phyloP scores from a whole-genome alignment of 2,113 vertebrate species.

The Hippocampus abdominalis region DNA sequence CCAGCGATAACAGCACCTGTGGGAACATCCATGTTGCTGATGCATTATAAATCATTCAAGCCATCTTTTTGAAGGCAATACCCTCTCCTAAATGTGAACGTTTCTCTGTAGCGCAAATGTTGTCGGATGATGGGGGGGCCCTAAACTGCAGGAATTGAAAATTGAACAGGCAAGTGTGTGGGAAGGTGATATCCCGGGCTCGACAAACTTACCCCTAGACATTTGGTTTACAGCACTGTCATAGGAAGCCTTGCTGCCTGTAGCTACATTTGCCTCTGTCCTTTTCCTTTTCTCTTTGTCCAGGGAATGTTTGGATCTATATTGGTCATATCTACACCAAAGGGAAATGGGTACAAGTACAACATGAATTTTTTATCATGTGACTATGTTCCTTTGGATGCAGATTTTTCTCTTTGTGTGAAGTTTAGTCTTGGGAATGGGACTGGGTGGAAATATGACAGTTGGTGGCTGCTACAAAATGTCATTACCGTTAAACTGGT shows the following conservation, averaged over 20 bases:
- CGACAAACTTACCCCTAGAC: constrained; percentile 29
- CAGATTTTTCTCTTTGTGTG: constrained; percentile 18
- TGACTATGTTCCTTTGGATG: constrained; percentile 15
- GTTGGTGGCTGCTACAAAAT: constrained; percentile 20
- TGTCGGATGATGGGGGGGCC: constrained; percentile 34
- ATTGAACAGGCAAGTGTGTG: constrained; percentile 68
- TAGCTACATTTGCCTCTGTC: constrained; percentile 22
- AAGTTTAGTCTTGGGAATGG: constrained; percentile 10
- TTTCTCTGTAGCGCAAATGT: constrained; percentile 61
- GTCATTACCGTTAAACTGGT: constrained; percentile 7
- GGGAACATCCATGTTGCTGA: constrained; percentile 65
- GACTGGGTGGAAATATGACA: constrained; percentile 20
- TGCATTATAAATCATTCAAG: constrained; percentile 78
- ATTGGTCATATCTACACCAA: constrained; percentile 40
- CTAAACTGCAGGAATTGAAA: constrained; percentile 73
- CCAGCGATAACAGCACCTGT: constrained; percentile 57
- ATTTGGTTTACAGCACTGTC: constrained; percentile 61
- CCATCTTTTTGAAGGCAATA: constrained; percentile 72
- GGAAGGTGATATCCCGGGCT: constrained; percentile 45
- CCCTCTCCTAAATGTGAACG: constrained; percentile 64
- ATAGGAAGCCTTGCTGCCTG: constrained; percentile 30
- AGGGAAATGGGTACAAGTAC: constrained; percentile 20
- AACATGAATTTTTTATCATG: constrained; percentile 26
- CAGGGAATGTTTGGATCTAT: constrained; percentile 37
- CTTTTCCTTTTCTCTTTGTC: constrained; percentile 11